Evolutionary conservation across 2,888 invertebrate species (phyloP), one percentile per base, ranked within the genome.

Genomic region (Pheosia gnoma): DNA sequence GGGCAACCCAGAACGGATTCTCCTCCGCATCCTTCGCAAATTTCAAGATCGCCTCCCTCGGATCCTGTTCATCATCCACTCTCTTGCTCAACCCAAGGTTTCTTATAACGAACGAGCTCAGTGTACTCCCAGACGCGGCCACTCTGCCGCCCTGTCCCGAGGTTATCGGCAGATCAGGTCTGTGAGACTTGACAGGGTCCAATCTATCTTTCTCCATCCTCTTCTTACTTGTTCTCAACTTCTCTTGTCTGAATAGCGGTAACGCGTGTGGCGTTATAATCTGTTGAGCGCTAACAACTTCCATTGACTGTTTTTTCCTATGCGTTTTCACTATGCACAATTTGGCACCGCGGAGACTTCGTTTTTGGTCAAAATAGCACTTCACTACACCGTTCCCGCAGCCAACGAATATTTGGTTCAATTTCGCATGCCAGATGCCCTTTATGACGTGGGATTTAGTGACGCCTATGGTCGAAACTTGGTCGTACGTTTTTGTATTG

Each of bases 231-330:
- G 98, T 98, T 70, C 98, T 96, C 0, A 98, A 95, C 73, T 98
- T 95, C 69, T 98, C 98, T 83, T 98, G 98, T 45, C 98, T 95
- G 90, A 99, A 99, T 88, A 99, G 93, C 0, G 99, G 99, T 63
- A 99, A 89, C 0, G 99, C 98, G 83, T 99, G 98, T 0, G 99
- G 99, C 0, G 99, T 99, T 9, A 99, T 98, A 53, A 99, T 98
- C 83, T 99, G 98, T 72, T 98, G 97, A 0, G 97, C 96, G 59
- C 98, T 96, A 59, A 98, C 95, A 61, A 98, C 96, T 87, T 99
- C 98, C 0, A 97, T 95, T 5, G 97, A 96, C 72, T 97, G 96
- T 39, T 96, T 95, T 83, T 97, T 97, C 59, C 96, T 95, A 72
- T 96, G 95, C 0, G 95, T 95, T 85, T 98, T 98, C 0, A 96